Base-by-base conservation (phyloP, 2,888 invertebrate species). In the Petrolisthes cinctipes region DNA sequence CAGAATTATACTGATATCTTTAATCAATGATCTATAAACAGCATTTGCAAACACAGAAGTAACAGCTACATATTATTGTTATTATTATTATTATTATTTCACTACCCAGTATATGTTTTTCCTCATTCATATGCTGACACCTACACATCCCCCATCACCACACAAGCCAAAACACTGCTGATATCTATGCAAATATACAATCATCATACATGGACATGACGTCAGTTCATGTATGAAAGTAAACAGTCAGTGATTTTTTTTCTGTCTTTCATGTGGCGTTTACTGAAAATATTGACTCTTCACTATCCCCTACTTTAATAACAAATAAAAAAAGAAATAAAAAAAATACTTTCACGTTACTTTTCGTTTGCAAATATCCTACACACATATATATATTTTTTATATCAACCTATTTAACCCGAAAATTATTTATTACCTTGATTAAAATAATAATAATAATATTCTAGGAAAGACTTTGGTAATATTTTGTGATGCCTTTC, bases 401-500 rank as follows among this genome's bases (percentile, higher is more conserved):
- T 37, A 37, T 37, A 37, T 37, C 37, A 37, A 37, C 37, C 37
- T 37, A 37, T 14, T 3, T 61, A 14, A 9, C 61, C 9, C 3
- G 61, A 17, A 61, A 61, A 61, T 17, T 17, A 61, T 1, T 61
- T 61, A 61, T 61, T 14, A 14, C 17, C 9, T 9, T 61, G 9
- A 14, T 61, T 61, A 17, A 9, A 61, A 61, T 17, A 61, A 14
- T 61, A 61, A 6, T 61, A 14, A 61, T 9, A 17, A 61, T 14
- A 14, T 61, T 14, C 9, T 14, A 61, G 9, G 61, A 9, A 17
- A 61, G 61, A 14, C 11, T 71, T 71, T 20, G 20, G 71, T 71
- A 71, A 71, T 71, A 71, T 71, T 11, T 71, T 71, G 71, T 71
- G n/a, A 71, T 71, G 71, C 71, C 71, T 71, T 71, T 71, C 71